Evolutionary conservation across 2,888 invertebrate genomes (phyloP), one percentile per base, ranked within the genome.

Genomic region (Desoria tigrina): DNA sequence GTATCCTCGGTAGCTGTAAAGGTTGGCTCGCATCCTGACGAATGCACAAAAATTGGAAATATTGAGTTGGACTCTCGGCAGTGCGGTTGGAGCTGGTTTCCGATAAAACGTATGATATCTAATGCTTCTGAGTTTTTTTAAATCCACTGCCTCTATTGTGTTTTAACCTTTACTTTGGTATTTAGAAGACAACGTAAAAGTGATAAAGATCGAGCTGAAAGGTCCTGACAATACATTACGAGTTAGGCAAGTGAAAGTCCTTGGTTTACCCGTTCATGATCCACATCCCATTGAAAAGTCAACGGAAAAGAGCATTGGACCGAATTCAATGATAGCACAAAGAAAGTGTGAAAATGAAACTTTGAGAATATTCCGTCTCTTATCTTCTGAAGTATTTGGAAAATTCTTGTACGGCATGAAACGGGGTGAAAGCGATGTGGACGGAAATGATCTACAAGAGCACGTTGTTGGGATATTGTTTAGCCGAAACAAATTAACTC

Each of bases 381-480:
- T 97, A 42, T 95, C 95, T 0, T 89, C 91, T 51, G 92, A 93
- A 85, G 92, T 94, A 45, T 94, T 95, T 81, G 95, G 95, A 0
- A 92, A 92, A 79, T 83, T 95, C 3, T 87, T 76, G 58, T 74
- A 72, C 42, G 71, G 72, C 16, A 61, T 71, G 2, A 74, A 74
- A 42, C 65, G 73, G 6, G 73, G 72, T 6, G 77, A 77, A 27
- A 79, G 79, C 63, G 82, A 78, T 80, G 84, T 79, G 78, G 83
- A 79, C 73, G 85, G 85, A 26, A 84, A 87, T 55, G 92, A 94
- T 78, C 83, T 97, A 7, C 87, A 94, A 50, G 96, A 96, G 78
- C 96, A 96, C 79, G 94, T 97, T 86, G 96, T 96, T 51, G 95
- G 96, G 67, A 96, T 97, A 77, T 83, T 97, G 54, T 97, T 96